Percentiles rank a stretch among this genome's conserved stretches.
These are phyloP conservation scores for Cephus cinctus DNA, from an alignment of 1,140 invertebrate genomes.

Conservation along the genomic window DNA sequence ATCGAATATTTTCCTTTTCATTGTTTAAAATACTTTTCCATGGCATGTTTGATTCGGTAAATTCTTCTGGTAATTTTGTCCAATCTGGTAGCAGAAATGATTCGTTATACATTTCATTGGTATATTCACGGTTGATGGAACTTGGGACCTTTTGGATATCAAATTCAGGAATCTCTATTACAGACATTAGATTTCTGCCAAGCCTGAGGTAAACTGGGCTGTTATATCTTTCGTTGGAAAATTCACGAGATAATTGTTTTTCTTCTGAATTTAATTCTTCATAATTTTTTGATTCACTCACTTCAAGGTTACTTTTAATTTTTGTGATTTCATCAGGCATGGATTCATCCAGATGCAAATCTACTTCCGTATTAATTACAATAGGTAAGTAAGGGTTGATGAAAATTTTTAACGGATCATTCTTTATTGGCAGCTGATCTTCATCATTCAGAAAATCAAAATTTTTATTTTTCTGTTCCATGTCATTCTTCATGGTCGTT, in stretches of 20 bases:
- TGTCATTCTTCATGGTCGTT: no score
- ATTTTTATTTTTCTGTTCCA: no score
- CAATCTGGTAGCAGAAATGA: no score
- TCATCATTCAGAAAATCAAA: no score
- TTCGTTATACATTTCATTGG: not conserved
- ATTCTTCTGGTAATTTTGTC: no score
- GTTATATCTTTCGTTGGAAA: no score
- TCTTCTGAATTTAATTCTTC: not conserved
- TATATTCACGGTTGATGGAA: not conserved
- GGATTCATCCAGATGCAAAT: not conserved
- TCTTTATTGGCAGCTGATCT: no score
- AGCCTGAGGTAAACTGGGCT: not conserved
- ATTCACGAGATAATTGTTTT: no score
- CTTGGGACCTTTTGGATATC: not conserved
- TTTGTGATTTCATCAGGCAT: not conserved
- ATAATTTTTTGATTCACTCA: not conserved
- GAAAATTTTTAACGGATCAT: no score
- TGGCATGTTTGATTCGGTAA: no score
- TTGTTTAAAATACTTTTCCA: not conserved
- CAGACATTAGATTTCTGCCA: not conserved
- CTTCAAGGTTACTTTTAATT: not conserved
- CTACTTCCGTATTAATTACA: conserved; percentile 1
- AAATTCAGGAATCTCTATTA: not conserved
- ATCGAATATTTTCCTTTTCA: not conserved
- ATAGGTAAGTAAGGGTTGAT: conserved; percentile 7